Percentiles rank a stretch among this genome's conserved stretches.
Evolutionary conservation across 2,888 invertebrate genomes (phyloP).

Genomic region (Zeuzera pyrina): DNA sequence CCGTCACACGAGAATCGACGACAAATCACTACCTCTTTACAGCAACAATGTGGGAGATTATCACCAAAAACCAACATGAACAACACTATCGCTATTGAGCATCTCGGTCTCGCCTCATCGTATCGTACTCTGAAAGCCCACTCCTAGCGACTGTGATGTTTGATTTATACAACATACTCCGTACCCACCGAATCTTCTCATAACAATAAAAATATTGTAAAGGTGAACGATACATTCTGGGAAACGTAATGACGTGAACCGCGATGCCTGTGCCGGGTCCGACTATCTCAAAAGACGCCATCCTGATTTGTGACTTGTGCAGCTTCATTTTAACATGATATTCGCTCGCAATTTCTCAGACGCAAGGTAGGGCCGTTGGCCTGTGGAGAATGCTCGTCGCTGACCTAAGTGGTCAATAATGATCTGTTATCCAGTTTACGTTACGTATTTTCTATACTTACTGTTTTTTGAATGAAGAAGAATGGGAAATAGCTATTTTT

Average conservation of each 20-base stretch:
- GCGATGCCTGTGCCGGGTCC: constrained; percentile 40
- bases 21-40: constrained; percentile 8
- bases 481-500: constrained; percentile 23
- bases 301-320: constrained; percentile 32
- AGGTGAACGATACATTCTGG: constrained; percentile 63
- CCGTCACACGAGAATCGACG: constrained; percentile 15
- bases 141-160: constrained; percentile 13
- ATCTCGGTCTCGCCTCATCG: constrained; percentile 7
- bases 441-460: constrained; percentile 45
- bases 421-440: constrained; percentile 60
- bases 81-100: constrained; percentile 14
- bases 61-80: constrained; percentile 11
- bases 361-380: constrained; percentile 61
- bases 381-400: constrained; percentile 65
- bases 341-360: constrained; percentile 26
- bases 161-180: constrained; percentile 18
- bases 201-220: constrained; percentile 58
- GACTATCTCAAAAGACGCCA: constrained; percentile 27
- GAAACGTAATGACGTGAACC: constrained; percentile 61
- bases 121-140: constrained; percentile 15
- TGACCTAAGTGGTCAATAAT: constrained; percentile 69
- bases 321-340: constrained; percentile 25
- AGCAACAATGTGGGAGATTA: constrained; percentile 7
- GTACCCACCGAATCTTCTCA: constrained; percentile 40
- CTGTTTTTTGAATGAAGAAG: constrained; percentile 32